Evolutionary conservation across 2,797 vertebrate species (phyloP).

Genomic region (Atherinosoma microstoma): DNA sequence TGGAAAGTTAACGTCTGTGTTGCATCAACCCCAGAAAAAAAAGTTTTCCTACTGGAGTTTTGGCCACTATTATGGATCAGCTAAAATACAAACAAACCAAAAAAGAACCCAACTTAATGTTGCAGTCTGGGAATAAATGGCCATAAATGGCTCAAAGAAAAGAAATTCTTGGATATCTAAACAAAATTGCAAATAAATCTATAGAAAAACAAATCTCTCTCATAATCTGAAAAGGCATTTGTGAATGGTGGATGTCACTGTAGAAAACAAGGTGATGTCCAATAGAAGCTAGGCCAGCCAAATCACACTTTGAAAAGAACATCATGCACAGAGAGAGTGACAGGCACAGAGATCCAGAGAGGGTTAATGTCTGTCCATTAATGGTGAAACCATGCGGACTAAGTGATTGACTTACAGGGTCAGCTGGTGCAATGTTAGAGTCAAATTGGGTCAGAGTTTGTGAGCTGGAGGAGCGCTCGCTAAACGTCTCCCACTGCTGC

Average conservation of each 20-base stretch:
- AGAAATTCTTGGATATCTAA: not conserved
- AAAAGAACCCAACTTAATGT: not conserved
- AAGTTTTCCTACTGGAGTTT: not conserved
- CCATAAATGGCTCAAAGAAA: not conserved
- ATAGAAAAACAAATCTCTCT: not conserved
- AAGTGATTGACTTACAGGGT: conserved; percentile 99
- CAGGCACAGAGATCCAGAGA: conserved; percentile 60
- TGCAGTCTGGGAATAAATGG: not conserved
- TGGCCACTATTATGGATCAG: not conserved
- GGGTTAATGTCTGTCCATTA: conserved; percentile 92
- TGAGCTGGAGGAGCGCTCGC: conserved; percentile 99
- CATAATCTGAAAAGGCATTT: conserved; percentile 26
- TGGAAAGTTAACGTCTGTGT: not conserved
- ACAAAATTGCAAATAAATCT: conserved; percentile 3
- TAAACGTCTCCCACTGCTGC: conserved; percentile 99
- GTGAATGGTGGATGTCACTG: conserved; percentile 51
- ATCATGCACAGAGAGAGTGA: conserved; percentile 64
- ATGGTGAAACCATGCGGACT: conserved; percentile 95
- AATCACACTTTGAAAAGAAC: conserved; percentile 58
- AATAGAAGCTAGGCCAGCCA: conserved; percentile 60
- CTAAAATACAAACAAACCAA: too few relatives aligned
- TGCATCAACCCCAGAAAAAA: not conserved
- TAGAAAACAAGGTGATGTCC: conserved; percentile 37
- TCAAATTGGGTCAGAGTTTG: conserved; percentile 99
- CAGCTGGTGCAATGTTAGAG: conserved; percentile 99